Base-by-base conservation (phyloP, 1,140 invertebrate species). In the Lasioglossum albipes region DNA sequence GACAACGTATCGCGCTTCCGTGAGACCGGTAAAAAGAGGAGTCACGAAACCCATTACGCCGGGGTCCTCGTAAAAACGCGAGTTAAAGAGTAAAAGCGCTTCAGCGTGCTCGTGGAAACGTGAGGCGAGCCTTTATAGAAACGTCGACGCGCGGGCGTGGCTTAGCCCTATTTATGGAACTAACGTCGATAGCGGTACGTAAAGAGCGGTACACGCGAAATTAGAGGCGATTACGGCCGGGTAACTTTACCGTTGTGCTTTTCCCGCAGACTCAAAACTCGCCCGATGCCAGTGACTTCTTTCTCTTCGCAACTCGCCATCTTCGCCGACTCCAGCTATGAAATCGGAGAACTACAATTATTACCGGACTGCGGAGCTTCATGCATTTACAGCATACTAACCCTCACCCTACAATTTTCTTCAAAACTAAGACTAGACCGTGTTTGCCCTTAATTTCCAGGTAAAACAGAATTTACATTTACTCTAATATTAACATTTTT, bases 21-120 rank as follows among this genome's bases (percentile, higher is more conserved):
- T 9, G 20, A 65, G 31, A n/a, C 59, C 2, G 68, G 42, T 59
- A 54, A 79, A 65, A 79, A 73, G 76, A 79, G 59, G 69, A 65
- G 45, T 57, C 36, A 42, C 42, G 59, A 22, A 72, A 61, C 31
- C 61, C 61, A 79, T 79, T 79, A 79, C 45, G 68, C 54, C 2
- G 31, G 45, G 69, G 69, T 65, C 61, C 61, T 79, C 68, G 76
- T 79, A 79, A 79, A 79, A 79, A 79, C 76, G 59, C 69, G 69
- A 65, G 69, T 72, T 79, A 65, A 79, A 65, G 69, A 70, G 54
- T 70, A 77, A 77, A 77, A 45, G 66, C 54, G 75, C 66, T 70
- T 65, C 27, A 16, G 9, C 36, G 45, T 65, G 68, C 69, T 54
- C 13, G 57, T 27, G 31, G 31, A 41, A 78, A 77, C 42, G 52